phyloP scores from a whole-genome alignment of 2,113 vertebrate species.

The Brachypodius melanocephalos region DNA sequence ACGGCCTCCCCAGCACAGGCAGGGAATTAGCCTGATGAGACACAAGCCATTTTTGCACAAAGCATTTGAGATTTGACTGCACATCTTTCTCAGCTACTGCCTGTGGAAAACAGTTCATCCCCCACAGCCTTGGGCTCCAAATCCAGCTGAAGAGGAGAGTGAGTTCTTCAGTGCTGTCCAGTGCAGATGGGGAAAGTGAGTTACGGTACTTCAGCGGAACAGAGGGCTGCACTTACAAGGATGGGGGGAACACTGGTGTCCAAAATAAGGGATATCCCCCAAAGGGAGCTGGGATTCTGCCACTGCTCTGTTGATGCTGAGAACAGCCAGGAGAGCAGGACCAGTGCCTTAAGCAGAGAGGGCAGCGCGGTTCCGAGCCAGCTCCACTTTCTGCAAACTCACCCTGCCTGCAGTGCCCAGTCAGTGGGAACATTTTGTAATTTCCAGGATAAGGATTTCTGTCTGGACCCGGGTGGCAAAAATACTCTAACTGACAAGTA shows the following conservation, averaged over 20 bases:
- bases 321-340: neutral
- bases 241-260: neutral
- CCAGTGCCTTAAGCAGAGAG: neutral
- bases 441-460: neutral
- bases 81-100: neutral
- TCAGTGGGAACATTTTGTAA: neutral
- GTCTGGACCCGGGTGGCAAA: neutral
- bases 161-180: neutral
- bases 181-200: neutral
- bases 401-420: neutral
- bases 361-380: fast-evolving
- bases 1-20: neutral
- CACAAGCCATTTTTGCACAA: fast-evolving
- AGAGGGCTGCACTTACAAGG: neutral
- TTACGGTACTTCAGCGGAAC: neutral
- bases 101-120: neutral
- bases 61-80: neutral
- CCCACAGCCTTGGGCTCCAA: neutral
- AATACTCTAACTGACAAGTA: neutral
- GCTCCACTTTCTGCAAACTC: neutral
- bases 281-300: neutral
- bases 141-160: neutral
- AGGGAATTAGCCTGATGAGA: neutral
- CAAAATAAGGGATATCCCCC: neutral
- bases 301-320: neutral